These are phyloP conservation scores for Xiphydria camelus DNA, from an alignment of 2,888 invertebrate species.

Conservation along the genomic window DNA sequence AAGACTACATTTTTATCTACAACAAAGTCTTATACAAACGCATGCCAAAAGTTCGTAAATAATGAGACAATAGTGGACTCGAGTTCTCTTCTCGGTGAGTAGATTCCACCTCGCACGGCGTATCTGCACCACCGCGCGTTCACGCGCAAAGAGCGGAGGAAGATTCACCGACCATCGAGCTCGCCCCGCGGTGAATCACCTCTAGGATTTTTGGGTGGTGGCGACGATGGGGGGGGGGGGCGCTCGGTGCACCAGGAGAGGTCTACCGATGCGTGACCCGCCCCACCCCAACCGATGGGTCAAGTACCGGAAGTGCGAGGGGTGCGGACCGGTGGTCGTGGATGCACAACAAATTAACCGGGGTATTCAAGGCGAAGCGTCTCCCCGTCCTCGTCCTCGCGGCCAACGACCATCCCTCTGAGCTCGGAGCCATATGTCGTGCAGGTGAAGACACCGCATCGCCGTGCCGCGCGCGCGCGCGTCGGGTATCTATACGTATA, in stretches of 20 bases:
- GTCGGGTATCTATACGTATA: too few species aligned
- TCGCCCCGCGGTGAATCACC: slow-evolving; percentile 36
- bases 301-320: slow-evolving; percentile 49
- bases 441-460: slow-evolving; percentile 47
- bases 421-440: slow-evolving; percentile 47
- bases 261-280: slow-evolving; percentile 40
- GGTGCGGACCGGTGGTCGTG: slow-evolving; percentile 33
- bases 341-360: slow-evolving; percentile 48
- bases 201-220: slow-evolving; percentile 35
- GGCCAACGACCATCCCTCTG: slow-evolving; percentile 38
- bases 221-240: slow-evolving; percentile 3
- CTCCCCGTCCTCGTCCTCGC: slow-evolving; percentile 15
- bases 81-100: too few species aligned
- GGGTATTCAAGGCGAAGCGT: slow-evolving; percentile 18
- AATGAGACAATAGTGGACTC: too few species aligned
- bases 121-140: too few species aligned
- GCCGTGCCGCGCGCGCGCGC: too few species aligned
- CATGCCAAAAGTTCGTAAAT: too few species aligned
- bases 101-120: too few species aligned
- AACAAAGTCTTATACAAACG: too few species aligned
- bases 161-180: slow-evolving; percentile 27
- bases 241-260: too few species aligned
- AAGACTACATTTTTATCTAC: too few species aligned
- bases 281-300: slow-evolving; percentile 36
- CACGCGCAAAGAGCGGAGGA: too few species aligned